Percentiles rank a stretch among this genome's conserved stretches.
phyloP scores from a whole-genome alignment of 2,113 vertebrate species.

The Ginglymostoma cirratum region DNA sequence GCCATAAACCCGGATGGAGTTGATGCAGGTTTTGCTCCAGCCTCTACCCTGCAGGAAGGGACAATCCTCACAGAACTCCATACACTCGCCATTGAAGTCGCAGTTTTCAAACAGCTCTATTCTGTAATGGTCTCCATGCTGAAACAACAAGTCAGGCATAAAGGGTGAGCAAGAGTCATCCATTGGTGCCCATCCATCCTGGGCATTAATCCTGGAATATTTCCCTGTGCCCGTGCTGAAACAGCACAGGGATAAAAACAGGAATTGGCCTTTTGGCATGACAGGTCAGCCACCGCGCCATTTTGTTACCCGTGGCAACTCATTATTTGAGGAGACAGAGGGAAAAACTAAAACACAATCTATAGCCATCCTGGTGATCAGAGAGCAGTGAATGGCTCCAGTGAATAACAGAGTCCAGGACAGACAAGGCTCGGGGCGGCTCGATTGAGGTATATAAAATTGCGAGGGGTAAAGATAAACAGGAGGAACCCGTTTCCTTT shows the following conservation, averaged over 20 bases:
- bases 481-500: too few species aligned
- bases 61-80: slow-evolving; percentile 77
- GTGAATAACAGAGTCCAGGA: neutral
- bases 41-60: slow-evolving; percentile 78
- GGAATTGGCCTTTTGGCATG: neutral
- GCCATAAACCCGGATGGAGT: slow-evolving; percentile 76
- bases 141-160: neutral
- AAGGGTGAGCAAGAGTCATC: neutral
- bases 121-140: slow-evolving; percentile 82
- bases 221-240: neutral
- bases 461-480: too few species aligned
- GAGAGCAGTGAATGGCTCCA: neutral
- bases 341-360: neutral
- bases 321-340: neutral
- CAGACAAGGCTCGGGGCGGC: neutral
- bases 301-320: neutral
- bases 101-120: slow-evolving; percentile 77
- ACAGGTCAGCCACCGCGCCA: neutral
- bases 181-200: neutral
- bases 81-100: slow-evolving; percentile 74
- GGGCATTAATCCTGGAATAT: neutral
- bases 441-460: too few species aligned
- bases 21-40: slow-evolving; percentile 75
- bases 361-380: neutral
- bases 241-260: too few species aligned